Evolutionary conservation across 1,140 invertebrate species (phyloP).

Genomic region (Sycophila sp.): DNA sequence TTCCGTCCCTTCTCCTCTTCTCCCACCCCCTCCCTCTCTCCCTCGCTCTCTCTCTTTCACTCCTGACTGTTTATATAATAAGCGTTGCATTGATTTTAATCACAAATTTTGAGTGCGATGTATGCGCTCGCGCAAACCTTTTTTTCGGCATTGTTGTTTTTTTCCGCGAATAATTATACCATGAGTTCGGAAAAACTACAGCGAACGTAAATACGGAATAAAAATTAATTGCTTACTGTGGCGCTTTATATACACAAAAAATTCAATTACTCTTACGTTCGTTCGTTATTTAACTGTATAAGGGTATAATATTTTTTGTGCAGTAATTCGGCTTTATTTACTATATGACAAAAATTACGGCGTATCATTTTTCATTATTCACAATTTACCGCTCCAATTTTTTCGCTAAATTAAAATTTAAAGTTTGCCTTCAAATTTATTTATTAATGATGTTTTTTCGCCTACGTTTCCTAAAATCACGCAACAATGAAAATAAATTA

Average conservation of each 20-base stretch:
- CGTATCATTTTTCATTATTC: too few species aligned
- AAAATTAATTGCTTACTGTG: conserved; percentile 28
- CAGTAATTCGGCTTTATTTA: conserved; percentile 24
- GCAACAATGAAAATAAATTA: conserved; percentile 31
- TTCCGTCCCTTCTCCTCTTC: not conserved
- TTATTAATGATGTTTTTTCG: too few species aligned
- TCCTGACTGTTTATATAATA: conserved; percentile 14
- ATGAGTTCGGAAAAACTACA: conserved; percentile 13
- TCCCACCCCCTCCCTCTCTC: too few species aligned
- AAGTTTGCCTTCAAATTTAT: not conserved
- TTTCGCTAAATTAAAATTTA: not conserved
- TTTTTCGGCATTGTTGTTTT: too few species aligned
- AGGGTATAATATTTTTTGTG: conserved; percentile 11
- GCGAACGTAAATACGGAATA: conserved; percentile 18
- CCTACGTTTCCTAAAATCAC: conserved; percentile 8
- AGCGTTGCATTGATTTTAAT: conserved; percentile 29
- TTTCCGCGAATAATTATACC: too few species aligned
- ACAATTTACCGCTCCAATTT: conserved; percentile 9
- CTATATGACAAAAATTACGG: conserved; percentile 23
- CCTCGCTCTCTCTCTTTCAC: not conserved
- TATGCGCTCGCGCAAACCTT: not conserved
- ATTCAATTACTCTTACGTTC: conserved; percentile 27
- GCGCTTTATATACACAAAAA: conserved; percentile 4
- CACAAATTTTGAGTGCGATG: not conserved
- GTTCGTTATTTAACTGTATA: conserved; percentile 16